phyloP scores from a whole-genome alignment of 2,797 vertebrate genomes.

The Pelodytes ibericus region DNA sequence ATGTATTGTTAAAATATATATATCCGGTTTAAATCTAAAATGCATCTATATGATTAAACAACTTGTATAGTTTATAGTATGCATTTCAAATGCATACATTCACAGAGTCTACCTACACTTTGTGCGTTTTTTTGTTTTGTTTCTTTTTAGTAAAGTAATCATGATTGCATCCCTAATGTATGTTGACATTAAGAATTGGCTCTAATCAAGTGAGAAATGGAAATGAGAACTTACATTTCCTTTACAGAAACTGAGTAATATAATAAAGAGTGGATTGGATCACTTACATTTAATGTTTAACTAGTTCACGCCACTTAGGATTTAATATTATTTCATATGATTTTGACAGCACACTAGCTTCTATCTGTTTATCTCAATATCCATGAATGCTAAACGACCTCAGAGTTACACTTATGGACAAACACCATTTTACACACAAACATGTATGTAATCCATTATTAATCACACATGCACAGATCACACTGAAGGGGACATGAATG shows the following conservation, averaged over 20 bases:
- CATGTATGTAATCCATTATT: too few relatives aligned
- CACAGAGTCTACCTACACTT: too few relatives aligned
- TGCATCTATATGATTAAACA: too few relatives aligned
- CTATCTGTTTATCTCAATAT: neutral
- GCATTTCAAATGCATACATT: too few relatives aligned
- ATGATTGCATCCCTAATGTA: conserved; percentile 46
- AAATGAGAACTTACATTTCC: conserved; percentile 13
- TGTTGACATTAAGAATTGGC: conserved; percentile 47
- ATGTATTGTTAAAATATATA: too few relatives aligned
- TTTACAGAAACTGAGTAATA: conserved; percentile 29
- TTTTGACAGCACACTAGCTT: neutral
- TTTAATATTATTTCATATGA: conserved; percentile 3
- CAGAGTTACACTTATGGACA: too few relatives aligned
- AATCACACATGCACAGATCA: too few relatives aligned
- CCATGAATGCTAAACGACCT: neutral
- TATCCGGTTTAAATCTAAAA: too few relatives aligned
- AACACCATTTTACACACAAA: too few relatives aligned
- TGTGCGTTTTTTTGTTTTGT: neutral
- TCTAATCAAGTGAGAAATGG: conserved; percentile 35
- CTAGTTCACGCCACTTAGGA: conserved; percentile 20
- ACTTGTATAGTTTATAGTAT: too few relatives aligned
- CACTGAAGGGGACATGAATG: too few relatives aligned
- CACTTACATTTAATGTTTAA: conserved; percentile 45
- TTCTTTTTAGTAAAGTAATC: conserved; percentile 7
- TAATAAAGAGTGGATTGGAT: conserved; percentile 35